These are phyloP conservation scores for Corynorhinus townsendii DNA, from an alignment of 2,113 vertebrate genomes.

Conservation along the genomic window DNA sequence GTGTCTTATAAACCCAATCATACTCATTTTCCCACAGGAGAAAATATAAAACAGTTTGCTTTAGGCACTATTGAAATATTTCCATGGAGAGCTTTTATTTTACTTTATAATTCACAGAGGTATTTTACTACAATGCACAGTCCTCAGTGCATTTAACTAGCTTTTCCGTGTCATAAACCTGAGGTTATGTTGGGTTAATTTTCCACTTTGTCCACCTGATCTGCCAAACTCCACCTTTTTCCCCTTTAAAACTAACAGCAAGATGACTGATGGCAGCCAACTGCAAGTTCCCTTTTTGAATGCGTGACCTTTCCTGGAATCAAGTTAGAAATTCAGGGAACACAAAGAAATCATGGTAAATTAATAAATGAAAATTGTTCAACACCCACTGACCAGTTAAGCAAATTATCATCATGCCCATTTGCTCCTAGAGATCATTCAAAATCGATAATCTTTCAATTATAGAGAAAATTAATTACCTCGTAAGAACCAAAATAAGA, in stretches of 20 bases:
- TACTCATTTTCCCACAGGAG: constrained; percentile 20
- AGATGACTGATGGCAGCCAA: constrained; percentile 41
- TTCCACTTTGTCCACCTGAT: not conserved
- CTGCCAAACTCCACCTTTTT: not conserved
- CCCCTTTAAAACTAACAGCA: constrained; percentile 23
- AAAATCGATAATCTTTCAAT: constrained; percentile 62
- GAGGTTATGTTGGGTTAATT: constrained; percentile 51
- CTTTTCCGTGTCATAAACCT: constrained; percentile 45
- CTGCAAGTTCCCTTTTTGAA: constrained; percentile 1
- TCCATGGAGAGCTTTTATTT: constrained; percentile 10
- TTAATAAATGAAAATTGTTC: constrained; percentile 59
- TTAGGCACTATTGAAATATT: constrained; percentile 1
- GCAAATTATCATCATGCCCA: constrained; percentile 29
- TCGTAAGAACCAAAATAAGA: constrained; percentile 71
- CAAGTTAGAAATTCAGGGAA: constrained; percentile 45
- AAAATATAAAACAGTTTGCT: constrained; percentile 52
- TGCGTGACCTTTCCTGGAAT: constrained; percentile 31
- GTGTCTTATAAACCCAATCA: constrained; percentile 12
- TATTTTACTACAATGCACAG: constrained; percentile 3
- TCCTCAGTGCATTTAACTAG: not conserved
- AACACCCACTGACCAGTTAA: constrained; percentile 47
- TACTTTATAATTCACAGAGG: constrained; percentile 14
- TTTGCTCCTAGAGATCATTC: constrained; percentile 63
- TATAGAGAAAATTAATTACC: constrained; percentile 59
- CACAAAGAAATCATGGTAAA: constrained; percentile 43